These are phyloP conservation scores for Lasioglossum pauxillum DNA, from an alignment of 2,888 invertebrate genomes.

Conservation along the genomic window DNA sequence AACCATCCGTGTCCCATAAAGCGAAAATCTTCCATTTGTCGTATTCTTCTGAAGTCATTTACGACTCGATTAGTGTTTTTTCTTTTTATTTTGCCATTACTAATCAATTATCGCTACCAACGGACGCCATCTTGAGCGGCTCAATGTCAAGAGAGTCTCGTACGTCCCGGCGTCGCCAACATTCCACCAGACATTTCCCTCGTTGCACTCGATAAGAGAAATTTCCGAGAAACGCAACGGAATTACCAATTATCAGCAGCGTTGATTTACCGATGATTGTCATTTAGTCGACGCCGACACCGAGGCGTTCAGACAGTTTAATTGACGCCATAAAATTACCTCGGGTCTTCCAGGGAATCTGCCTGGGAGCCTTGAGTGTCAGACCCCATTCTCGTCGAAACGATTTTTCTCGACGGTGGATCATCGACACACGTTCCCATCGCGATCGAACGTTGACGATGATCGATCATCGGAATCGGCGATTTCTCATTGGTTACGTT, in stretches of 20 bases:
- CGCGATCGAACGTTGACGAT: neutral
- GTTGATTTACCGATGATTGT: constrained; percentile 13
- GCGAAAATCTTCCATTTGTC: neutral
- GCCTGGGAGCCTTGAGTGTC: constrained; percentile 16
- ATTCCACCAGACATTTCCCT: neutral
- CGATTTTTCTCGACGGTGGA: neutral
- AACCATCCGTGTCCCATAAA: neutral
- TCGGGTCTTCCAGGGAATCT: neutral
- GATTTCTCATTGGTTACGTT: constrained; percentile 21
- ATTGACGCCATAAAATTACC: constrained; percentile 15
- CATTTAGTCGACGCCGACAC: constrained; percentile 9
- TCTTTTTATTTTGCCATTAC: neutral
- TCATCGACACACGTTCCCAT: neutral
- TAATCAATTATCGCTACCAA: neutral
- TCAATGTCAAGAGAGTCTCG: neutral
- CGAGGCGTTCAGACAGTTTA: constrained; percentile 5
- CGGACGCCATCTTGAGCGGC: neutral
- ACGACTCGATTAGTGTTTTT: neutral
- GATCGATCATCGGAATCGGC: neutral
- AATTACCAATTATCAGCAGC: constrained; percentile 21
- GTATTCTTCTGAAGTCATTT: neutral
- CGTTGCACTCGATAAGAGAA: neutral
- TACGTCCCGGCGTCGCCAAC: neutral
- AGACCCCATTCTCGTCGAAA: neutral
- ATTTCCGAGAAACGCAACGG: constrained; percentile 10